phyloP scores from a whole-genome alignment of 1,140 invertebrate species.

The Hermatobates lingyangjiaoensis region DNA sequence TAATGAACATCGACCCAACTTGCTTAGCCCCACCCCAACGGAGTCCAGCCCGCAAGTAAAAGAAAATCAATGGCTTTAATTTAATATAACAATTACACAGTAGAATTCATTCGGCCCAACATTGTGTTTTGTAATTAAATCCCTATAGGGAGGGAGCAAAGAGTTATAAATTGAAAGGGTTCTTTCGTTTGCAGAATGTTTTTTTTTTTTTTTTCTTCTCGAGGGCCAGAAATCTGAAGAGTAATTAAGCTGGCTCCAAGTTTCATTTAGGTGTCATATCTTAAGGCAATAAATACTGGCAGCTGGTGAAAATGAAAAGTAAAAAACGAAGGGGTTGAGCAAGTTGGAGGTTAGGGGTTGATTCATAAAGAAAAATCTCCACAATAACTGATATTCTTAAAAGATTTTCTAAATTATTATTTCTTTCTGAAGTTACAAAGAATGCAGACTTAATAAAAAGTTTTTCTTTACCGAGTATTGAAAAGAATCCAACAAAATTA shows the following conservation, averaged over 20 bases:
- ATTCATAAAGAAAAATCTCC: no score
- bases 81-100: slow-evolving; percentile 16
- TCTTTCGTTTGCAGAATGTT: slow-evolving; percentile 8
- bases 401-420: no score
- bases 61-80: slow-evolving; percentile 14
- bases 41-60: no score
- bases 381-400: no score
- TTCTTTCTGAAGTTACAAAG: no score
- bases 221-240: slow-evolving; percentile 9
- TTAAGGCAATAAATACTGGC: slow-evolving; percentile 15
- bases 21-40: no score
- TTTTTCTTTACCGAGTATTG: no score
- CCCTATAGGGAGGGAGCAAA: slow-evolving; percentile 9
- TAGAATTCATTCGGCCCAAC: slow-evolving; percentile 11
- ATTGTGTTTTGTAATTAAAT: slow-evolving; percentile 15
- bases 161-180: slow-evolving; percentile 11
- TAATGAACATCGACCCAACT: no score
- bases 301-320: slow-evolving; percentile 15
- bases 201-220: slow-evolving; percentile 5
- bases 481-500: no score
- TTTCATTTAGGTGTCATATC: slow-evolving; percentile 16
- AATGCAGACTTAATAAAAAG: no score
- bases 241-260: slow-evolving; percentile 14
- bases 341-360: no score
- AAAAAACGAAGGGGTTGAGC: no score